Evolutionary conservation across 1,140 invertebrate genomes (phyloP), one percentile per base, ranked within the genome.

Genomic region (Drosophila miranda): DNA sequence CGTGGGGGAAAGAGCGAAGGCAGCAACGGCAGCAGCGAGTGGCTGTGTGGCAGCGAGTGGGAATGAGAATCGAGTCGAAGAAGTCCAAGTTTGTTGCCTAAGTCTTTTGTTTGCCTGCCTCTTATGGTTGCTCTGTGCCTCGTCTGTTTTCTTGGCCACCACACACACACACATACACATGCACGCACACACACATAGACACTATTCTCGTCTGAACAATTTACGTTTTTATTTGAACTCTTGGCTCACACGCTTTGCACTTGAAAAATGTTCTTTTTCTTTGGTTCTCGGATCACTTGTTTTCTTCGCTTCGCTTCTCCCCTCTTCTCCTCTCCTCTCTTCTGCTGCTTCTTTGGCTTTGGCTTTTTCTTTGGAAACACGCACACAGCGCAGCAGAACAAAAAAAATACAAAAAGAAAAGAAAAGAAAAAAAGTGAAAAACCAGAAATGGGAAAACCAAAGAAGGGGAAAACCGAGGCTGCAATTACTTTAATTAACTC

Each of bases 401-500:
- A 30, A 44, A 48, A 30, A 41, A 60, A 70, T 19, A 19, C 19
- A 19, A 19, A 19, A 19, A 3, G 8, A 3, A 30, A 44, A 48
- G 14, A 57, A 23, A 41, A 60, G 63, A 71, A 71, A 60, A 70
- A 71, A 71, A 71, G 54, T 66, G 46, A 64, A 75, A 71, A 71
- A 69, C 58, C 56, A 14, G 21, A 8, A 19, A 46, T 46, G 16
- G 57, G 19, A 51, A 30, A 28, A n/a, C 9, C 4, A 19, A 50
- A 28, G 23, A 14, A 9, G 28, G 26, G 43, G 28, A 55, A 52
- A 54, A 43, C 58, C 50, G 54, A 56, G 49, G 54, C 66, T 78
- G 71, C 83, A 87, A 87, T 87, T 87, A 87, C 82, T 76, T 87
- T 87, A 87, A 87, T 87, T 88, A 87, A 87, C 82, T 76, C 67